phyloP scores from a whole-genome alignment of 2,113 vertebrate genomes.

The Triplophysa siluroides region DNA sequence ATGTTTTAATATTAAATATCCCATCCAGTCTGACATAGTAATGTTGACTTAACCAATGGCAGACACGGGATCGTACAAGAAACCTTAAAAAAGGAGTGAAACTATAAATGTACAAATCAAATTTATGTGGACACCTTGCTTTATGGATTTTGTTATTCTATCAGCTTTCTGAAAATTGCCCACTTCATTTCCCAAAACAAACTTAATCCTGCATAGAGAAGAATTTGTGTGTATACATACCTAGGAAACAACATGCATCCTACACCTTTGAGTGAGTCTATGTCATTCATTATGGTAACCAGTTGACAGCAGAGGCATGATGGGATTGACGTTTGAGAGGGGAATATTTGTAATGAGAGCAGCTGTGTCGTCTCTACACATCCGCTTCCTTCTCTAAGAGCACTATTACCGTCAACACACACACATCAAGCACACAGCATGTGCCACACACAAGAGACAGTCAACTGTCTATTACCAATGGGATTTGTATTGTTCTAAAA shows the following conservation, averaged over 20 bases:
- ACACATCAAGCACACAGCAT: slow-evolving; percentile 10
- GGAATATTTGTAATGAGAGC: slow-evolving; percentile 26
- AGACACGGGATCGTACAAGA: too few species aligned
- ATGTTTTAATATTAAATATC: too few species aligned
- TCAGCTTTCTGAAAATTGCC: not conserved
- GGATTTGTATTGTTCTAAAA: not conserved
- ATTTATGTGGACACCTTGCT: too few species aligned
- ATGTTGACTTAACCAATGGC: too few species aligned
- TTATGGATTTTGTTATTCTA: slow-evolving; percentile 18
- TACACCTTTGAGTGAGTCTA: not conserved
- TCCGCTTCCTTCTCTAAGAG: not conserved
- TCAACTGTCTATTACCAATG: not conserved
- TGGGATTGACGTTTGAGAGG: slow-evolving; percentile 1
- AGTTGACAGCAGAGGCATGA: slow-evolving; percentile 12
- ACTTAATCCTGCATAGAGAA: not conserved
- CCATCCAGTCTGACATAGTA: too few species aligned
- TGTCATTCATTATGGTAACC: not conserved
- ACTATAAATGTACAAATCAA: too few species aligned
- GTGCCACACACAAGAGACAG: not conserved
- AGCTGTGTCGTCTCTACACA: not conserved
- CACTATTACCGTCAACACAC: not conserved
- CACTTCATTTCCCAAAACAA: not conserved
- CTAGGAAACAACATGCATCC: not conserved
- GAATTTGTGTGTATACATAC: not conserved
- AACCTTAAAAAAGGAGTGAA: too few species aligned